A percentile compares a stretch with the other conserved stretches of the same genome.
phyloP scores from a whole-genome alignment of 2,888 invertebrate species.

The Cosmia trapezina region DNA sequence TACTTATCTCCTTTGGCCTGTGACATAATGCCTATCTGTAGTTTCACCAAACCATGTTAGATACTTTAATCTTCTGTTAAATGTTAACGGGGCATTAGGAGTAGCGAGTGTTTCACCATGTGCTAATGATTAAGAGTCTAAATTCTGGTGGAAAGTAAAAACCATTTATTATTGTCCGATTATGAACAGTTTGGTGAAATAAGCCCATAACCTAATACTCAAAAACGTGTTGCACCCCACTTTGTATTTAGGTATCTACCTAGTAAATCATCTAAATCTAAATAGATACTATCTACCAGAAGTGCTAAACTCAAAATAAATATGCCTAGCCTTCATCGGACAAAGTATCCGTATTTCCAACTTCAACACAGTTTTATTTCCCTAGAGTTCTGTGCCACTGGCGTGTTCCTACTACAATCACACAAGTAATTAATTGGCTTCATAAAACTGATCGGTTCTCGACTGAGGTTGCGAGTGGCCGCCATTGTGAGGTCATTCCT shows the following conservation, averaged over 20 bases:
- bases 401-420: conserved; percentile 10
- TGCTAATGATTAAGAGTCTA: too few species aligned
- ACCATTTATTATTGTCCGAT: too few species aligned
- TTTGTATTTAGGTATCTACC: neutral
- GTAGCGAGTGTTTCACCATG: too few species aligned
- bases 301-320: neutral
- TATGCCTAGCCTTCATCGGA: neutral
- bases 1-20: too few species aligned
- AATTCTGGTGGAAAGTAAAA: too few species aligned
- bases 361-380: conserved; percentile 27
- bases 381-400: conserved; percentile 1
- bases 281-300: neutral
- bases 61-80: too few species aligned
- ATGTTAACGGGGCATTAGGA: too few species aligned
- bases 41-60: too few species aligned
- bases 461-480: conserved; percentile 16
- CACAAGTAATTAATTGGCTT: conserved; percentile 41
- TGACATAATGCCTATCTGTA: too few species aligned
- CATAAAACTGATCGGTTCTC: conserved; percentile 40
- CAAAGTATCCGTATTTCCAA: neutral
- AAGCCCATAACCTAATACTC: too few species aligned
- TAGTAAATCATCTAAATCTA: neutral
- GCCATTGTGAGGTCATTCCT: conserved; percentile 37
- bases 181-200: too few species aligned
- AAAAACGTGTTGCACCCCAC: neutral